phyloP scores from a whole-genome alignment of 1,140 invertebrate species.

The Papilio machaon region DNA sequence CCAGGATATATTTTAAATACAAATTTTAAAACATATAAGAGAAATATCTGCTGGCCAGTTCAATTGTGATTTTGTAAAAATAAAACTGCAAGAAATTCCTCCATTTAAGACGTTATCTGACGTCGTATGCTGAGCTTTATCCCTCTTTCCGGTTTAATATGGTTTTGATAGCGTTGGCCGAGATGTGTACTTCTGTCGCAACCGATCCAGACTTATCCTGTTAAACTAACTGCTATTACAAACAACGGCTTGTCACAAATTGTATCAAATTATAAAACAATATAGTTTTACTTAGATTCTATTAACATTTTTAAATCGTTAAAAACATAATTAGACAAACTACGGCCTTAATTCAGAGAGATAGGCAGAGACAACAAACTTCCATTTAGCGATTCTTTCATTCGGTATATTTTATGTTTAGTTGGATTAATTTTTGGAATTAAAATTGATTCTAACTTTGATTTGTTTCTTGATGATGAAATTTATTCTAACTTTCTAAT shows the following conservation, averaged over 20 bases:
- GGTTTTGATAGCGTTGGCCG: conserved; percentile 18
- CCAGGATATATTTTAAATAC: not conserved
- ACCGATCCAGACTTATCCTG: conserved; percentile 2
- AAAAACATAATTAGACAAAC: too few species aligned
- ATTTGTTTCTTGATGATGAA: too few species aligned
- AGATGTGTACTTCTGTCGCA: conserved; percentile 5
- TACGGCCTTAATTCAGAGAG: too few species aligned
- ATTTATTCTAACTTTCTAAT: too few species aligned
- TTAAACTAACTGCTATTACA: not conserved
- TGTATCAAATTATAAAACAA: not conserved
- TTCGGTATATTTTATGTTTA: too few species aligned
- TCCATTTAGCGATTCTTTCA: too few species aligned
- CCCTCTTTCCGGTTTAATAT: conserved; percentile 15
- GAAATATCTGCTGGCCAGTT: not conserved
- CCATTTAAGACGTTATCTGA: conserved; percentile 6
- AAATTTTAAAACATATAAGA: not conserved
- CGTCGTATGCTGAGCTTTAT: conserved; percentile 16
- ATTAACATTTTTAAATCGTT: not conserved
- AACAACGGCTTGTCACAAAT: not conserved
- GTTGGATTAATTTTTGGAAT: too few species aligned
- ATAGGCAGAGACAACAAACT: too few species aligned
- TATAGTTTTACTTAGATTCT: not conserved
- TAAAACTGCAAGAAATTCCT: conserved; percentile 17
- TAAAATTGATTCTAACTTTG: too few species aligned
- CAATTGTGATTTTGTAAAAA: conserved; percentile 2